Conservation (phyloP, 2,113 vertebrate species). For the Circaetus gallicus region DNA sequence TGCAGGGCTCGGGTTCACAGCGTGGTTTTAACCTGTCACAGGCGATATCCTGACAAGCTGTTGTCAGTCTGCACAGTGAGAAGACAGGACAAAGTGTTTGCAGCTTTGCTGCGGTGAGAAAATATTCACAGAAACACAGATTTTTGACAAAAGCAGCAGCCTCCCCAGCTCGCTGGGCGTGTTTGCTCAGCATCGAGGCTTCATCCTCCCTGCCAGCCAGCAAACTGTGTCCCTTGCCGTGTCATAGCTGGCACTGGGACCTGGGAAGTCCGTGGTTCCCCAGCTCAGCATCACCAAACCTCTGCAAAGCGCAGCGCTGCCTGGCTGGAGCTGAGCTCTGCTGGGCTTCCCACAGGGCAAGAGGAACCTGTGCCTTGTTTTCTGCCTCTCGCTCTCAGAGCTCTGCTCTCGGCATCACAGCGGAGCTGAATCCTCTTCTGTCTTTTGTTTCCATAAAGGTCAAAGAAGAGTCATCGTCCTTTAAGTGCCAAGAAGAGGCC, state of each 20-base stretch:
- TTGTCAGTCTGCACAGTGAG: not conserved
- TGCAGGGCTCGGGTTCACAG: not conserved
- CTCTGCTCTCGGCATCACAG: not conserved
- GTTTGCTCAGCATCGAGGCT: accelerated
- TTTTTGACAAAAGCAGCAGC: not conserved
- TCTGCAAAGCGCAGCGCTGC: not conserved
- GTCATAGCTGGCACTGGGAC: not conserved
- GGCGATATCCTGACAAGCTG: accelerated
- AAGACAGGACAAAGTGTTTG: not conserved
- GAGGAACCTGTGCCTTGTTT: not conserved
- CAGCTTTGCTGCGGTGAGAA: not conserved
- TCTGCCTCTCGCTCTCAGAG: not conserved
- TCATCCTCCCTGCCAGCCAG: not conserved
- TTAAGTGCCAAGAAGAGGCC: conserved; percentile 19
- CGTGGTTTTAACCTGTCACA: not conserved
- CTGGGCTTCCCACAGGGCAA: accelerated
- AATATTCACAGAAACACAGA: not conserved
- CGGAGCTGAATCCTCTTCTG: not conserved
- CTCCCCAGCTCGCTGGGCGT: accelerated
- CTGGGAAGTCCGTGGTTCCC: accelerated
- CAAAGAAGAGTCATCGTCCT: not conserved
- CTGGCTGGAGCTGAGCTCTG: not conserved
- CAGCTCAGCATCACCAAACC: not conserved
- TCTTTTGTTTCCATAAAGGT: conserved; percentile 44
- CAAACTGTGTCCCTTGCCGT: accelerated